These are phyloP conservation scores for Xylota segnis DNA, from an alignment of 2,888 invertebrate genomes.

Conservation along the genomic window DNA sequence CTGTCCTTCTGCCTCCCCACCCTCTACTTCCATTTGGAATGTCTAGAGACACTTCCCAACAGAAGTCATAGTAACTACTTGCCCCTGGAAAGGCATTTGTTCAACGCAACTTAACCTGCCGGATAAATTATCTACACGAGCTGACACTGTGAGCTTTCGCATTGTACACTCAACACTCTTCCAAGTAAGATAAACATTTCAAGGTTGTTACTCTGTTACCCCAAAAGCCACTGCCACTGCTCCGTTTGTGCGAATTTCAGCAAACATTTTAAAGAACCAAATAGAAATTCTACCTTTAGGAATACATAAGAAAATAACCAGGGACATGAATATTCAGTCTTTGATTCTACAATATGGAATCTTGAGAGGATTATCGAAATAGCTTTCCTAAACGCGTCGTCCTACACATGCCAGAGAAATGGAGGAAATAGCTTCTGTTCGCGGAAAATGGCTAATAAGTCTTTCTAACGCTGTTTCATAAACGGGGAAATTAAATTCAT, in stretches of 20 bases:
- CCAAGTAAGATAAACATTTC: slow-evolving; percentile 11
- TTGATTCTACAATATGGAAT: background rate
- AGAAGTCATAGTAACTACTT: background rate
- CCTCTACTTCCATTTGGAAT: background rate
- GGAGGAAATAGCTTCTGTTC: slow-evolving; percentile 64
- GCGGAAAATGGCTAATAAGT: slow-evolving; percentile 64
- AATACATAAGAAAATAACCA: background rate
- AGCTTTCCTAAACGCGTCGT: slow-evolving; percentile 8
- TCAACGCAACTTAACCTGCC: background rate
- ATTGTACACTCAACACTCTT: background rate
- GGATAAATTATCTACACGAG: background rate
- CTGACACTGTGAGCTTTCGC: background rate
- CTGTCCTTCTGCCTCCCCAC: background rate
- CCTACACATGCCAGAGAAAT: slow-evolving; percentile 28
- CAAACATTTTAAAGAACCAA: background rate
- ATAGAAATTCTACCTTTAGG: background rate
- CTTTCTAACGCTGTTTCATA: slow-evolving; percentile 47
- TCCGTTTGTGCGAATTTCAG: background rate
- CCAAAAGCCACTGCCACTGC: background rate
- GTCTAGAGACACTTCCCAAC: background rate
- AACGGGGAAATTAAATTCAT: slow-evolving; percentile 72
- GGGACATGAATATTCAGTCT: background rate
- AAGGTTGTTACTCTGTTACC: slow-evolving; percentile 8
- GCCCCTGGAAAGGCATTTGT: background rate
- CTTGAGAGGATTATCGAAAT: background rate